Base-by-base conservation (phyloP, 2,888 invertebrate species). In the Nebria brevicollis region DNA sequence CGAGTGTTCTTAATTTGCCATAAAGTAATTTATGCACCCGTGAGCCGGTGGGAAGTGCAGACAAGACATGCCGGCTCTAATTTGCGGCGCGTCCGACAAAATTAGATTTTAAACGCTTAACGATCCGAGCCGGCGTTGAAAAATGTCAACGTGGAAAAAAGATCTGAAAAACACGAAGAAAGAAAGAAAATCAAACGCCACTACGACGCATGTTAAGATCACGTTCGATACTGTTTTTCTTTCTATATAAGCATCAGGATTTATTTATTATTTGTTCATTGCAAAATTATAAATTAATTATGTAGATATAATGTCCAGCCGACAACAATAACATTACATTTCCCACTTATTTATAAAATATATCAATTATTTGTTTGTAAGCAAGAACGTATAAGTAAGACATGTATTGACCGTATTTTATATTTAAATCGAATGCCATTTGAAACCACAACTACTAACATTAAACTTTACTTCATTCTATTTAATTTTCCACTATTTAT, bases 81-180 rank as follows among this genome's bases (percentile, higher is more conserved):
- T 89, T 89, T 89, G 88, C 88, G 88, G 87, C 87, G 83, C 83
- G 82, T 81, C 84, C 83, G 88, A 88, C 88, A 84, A 86, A 89
- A 89, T 89, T 89, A 89, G 89, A 89, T 88, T 89, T 89, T 89
- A 89, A 89, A 88, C 89, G 87, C 86, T 87, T 89, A 89, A 89
- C 88, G 89, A 89, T 88, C 87, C 85, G 85, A 85, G 85, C 77
- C 84, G 86, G 86, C 87, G 87, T 86, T 88, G 88, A 89, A 88
- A 88, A 89, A 88, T 88, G 87, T 88, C 84, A 85, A 85, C 85
- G 77, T 82, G 82, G 80, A 86, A 87, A 86, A 86, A 86, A 85
- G 74, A 74, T 6, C 54, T 54, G 54, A 54, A 54, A 54, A 41
- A 72, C 54, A 54, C 7, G 13, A 11, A 54, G 77, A 68, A 77